Conservation (phyloP, 2,888 invertebrate genomes). For the Gymnosoma rotundatum region DNA sequence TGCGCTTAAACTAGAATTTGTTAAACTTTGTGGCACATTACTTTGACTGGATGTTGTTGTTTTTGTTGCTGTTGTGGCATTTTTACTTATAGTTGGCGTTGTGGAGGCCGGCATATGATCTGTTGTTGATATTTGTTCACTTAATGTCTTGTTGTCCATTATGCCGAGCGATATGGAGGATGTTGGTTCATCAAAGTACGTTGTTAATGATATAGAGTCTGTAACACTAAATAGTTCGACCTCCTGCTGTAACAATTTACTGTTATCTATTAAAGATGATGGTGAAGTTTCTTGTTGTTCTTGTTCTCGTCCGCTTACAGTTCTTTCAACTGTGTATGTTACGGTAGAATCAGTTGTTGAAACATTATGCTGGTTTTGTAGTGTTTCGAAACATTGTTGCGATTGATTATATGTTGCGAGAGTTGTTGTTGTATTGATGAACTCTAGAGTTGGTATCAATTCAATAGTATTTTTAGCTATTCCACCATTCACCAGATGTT, state of each 20-base stretch:
- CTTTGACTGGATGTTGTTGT: slow-evolving; percentile 74
- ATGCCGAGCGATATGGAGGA: slow-evolving; percentile 79
- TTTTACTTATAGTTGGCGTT: slow-evolving; percentile 71
- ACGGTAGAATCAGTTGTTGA: slow-evolving; percentile 71
- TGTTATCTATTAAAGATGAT: slow-evolving; percentile 64
- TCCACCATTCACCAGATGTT: slow-evolving; percentile 62
- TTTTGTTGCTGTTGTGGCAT: slow-evolving; percentile 61
- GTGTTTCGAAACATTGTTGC: slow-evolving; percentile 62
- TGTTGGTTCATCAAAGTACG: slow-evolving; percentile 77
- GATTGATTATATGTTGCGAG: slow-evolving; percentile 67
- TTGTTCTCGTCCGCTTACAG: slow-evolving; percentile 60
- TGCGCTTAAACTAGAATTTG: slow-evolving; percentile 60
- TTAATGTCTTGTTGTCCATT: slow-evolving; percentile 72
- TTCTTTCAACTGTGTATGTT: slow-evolving; percentile 75
- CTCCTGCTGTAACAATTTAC: slow-evolving; percentile 73
- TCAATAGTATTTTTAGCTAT: slow-evolving; percentile 73
- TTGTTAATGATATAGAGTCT: slow-evolving; percentile 72
- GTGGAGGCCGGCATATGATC: slow-evolving; percentile 67
- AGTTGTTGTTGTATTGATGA: slow-evolving; percentile 73
- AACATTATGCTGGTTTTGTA: slow-evolving; percentile 38
- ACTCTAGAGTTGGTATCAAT: slow-evolving; percentile 79
- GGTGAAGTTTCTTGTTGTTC: slow-evolving; percentile 65
- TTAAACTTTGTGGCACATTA: slow-evolving; percentile 73
- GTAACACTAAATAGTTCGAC: slow-evolving; percentile 73
- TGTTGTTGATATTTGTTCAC: slow-evolving; percentile 64